These are phyloP conservation scores for Nipponia nippon DNA, from an alignment of 2,113 vertebrate genomes.

Conservation along the genomic window DNA sequence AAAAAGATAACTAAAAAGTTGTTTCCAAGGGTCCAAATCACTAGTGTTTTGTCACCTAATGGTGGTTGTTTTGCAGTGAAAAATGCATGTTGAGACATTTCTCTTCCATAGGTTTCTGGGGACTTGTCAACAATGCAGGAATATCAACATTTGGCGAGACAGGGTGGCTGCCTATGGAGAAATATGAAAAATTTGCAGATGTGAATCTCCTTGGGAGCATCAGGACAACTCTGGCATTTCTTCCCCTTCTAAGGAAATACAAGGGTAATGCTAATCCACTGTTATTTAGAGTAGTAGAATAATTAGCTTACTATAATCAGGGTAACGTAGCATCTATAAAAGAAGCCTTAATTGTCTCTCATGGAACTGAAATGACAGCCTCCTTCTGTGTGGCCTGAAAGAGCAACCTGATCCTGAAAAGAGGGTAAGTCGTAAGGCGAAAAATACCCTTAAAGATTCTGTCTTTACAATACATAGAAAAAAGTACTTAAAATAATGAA, in stretches of 20 bases:
- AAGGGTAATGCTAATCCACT: conserved; percentile 72
- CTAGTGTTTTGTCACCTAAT: background rate
- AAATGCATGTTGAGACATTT: background rate
- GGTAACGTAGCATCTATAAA: conserved; percentile 29
- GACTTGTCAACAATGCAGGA: conserved; percentile 61
- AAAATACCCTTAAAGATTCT: background rate
- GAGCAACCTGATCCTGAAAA: conserved; percentile 26
- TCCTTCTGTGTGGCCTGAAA: conserved; percentile 7
- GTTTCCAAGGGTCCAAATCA: background rate
- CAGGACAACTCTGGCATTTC: conserved; percentile 74
- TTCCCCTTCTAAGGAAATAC: conserved; percentile 75
- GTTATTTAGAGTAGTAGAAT: conserved; percentile 55
- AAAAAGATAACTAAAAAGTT: background rate
- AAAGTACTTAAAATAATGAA: background rate
- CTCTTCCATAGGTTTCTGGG: conserved; percentile 48
- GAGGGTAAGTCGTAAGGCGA: background rate
- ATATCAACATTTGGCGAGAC: conserved; percentile 76
- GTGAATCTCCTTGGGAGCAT: conserved; percentile 79
- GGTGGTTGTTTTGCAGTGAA: conserved; percentile 60
- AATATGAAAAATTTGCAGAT: conserved; percentile 69
- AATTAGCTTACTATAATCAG: conserved; percentile 43
- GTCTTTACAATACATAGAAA: background rate
- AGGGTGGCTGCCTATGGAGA: conserved; percentile 76
- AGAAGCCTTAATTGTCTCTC: conserved; percentile 31
- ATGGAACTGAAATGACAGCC: conserved; percentile 42